phyloP scores from a whole-genome alignment of 2,888 invertebrate genomes.

The Tipula helvola region DNA sequence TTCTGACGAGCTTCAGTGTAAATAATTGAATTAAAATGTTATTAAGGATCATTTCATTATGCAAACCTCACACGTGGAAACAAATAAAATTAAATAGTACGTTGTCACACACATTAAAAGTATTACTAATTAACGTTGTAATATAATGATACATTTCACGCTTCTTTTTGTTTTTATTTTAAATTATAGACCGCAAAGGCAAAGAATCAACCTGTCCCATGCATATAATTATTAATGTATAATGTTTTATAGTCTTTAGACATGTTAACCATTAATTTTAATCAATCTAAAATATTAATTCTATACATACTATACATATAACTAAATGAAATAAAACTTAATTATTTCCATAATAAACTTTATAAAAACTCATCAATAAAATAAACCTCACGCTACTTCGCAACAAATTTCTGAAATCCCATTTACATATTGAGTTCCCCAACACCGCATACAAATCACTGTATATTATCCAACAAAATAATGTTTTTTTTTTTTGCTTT shows the following conservation, averaged over 20 bases:
- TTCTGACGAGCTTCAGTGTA: too few species aligned
- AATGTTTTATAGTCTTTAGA: not conserved
- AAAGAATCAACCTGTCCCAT: not conserved
- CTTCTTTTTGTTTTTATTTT: too few species aligned
- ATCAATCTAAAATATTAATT: not conserved
- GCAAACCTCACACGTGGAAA: too few species aligned
- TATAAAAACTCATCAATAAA: not conserved
- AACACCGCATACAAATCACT: not conserved
- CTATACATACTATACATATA: not conserved
- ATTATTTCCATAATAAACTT: too few species aligned
- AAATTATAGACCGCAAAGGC: not conserved
- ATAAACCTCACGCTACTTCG: not conserved
- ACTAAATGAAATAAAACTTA: not conserved
- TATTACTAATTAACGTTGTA: not conserved
- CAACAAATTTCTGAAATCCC: too few species aligned
- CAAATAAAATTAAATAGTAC: too few species aligned
- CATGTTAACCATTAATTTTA: not conserved
- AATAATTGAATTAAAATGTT: too few species aligned
- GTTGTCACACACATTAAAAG: too few species aligned
- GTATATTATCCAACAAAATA: not conserved
- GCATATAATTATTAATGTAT: not conserved
- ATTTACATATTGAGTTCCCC: not conserved
- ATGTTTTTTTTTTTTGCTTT: not conserved
- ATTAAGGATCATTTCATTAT: too few species aligned
- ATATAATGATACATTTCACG: not conserved